A percentile compares a stretch with the other conserved stretches of the same genome.
These are phyloP conservation scores for Zaprionus ornatus DNA, from an alignment of 1,140 invertebrate genomes.

Conservation along the genomic window DNA sequence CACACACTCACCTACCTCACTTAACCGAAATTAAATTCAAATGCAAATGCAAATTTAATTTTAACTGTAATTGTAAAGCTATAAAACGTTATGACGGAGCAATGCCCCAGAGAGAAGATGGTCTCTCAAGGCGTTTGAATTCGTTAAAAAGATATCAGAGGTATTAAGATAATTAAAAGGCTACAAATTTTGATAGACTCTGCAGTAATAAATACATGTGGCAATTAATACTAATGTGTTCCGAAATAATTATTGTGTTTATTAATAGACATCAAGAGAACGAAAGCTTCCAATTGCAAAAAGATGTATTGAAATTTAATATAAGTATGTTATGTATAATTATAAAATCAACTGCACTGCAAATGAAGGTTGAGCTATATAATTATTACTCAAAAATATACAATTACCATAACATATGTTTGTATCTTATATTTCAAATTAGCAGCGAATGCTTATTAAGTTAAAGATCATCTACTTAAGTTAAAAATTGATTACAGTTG, in stretches of 20 bases:
- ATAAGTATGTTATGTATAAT: not conserved
- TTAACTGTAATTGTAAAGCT: not conserved
- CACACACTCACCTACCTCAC: not conserved
- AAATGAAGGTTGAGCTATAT: too few species aligned
- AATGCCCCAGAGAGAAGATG: not conserved
- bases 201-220: not conserved
- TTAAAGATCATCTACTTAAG: too few species aligned
- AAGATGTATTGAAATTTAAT: not conserved
- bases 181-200: not conserved
- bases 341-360: not conserved
- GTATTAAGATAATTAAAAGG: not conserved
- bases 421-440: too few species aligned
- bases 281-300: not conserved
- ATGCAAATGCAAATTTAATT: constrained; percentile 10
- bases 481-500: too few species aligned
- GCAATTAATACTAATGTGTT: not conserved
- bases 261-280: not conserved
- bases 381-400: too few species aligned
- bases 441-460: too few species aligned
- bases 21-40: constrained; percentile 5
- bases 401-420: too few species aligned
- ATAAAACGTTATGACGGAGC: constrained; percentile 1
- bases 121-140: not conserved
- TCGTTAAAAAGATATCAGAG: not conserved
- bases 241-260: not conserved